Conservation (phyloP, 2,113 vertebrate species). For the Lophura nycthemera region DNA sequence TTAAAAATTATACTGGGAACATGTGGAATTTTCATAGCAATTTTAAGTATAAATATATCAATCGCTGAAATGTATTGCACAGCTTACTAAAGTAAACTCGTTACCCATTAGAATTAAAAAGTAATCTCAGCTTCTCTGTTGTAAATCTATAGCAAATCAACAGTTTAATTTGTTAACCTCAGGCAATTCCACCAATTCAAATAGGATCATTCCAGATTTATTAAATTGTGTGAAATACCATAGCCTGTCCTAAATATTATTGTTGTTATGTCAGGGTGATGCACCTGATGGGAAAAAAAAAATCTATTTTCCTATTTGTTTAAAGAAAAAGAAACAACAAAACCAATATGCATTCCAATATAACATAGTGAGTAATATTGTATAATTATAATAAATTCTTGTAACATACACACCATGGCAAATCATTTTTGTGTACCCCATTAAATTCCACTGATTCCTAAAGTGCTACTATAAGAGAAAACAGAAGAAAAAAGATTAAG, state of each 20-base stretch:
- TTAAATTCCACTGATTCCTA: neutral
- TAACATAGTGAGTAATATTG: neutral
- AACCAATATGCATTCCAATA: neutral
- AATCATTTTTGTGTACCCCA: neutral
- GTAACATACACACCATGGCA: neutral
- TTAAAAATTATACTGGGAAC: neutral
- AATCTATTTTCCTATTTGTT: neutral
- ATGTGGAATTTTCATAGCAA: neutral
- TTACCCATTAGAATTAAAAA: neutral
- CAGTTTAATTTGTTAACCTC: neutral
- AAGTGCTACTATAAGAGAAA: neutral
- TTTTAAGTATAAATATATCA: neutral
- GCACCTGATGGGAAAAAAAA: neutral
- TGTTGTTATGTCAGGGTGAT: neutral
- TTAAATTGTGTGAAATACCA: neutral
- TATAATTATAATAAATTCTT: neutral
- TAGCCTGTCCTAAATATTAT: neutral
- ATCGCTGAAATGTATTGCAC: neutral
- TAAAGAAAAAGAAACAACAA: neutral
- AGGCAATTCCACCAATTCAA: neutral
- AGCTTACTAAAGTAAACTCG: neutral
- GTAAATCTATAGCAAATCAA: neutral
- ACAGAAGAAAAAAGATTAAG: neutral
- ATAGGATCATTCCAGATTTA: neutral
- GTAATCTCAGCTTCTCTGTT: neutral